Evolutionary conservation across 2,113 vertebrate species (phyloP).

Genomic region (Podilymbus podiceps): DNA sequence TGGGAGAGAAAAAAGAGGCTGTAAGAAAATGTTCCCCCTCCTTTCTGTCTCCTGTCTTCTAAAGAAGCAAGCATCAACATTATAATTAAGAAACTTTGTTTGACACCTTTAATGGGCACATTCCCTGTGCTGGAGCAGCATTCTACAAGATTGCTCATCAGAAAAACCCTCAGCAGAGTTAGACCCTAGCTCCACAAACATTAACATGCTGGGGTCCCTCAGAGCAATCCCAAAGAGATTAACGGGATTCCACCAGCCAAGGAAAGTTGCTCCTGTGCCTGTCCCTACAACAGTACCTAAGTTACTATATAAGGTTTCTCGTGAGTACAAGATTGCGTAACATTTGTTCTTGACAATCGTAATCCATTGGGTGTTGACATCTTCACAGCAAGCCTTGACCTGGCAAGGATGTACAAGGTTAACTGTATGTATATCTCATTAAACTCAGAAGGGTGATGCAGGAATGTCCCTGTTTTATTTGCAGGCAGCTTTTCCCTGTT

Average conservation of each 20-base stretch:
- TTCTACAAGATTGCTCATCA: background rate
- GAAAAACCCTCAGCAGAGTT: background rate
- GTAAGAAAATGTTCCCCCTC: background rate
- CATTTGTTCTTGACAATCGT: background rate
- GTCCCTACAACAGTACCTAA: background rate
- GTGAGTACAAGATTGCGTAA: background rate
- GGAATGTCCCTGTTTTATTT: background rate
- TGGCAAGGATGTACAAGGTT: background rate
- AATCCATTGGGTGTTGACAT: background rate
- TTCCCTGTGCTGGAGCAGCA: background rate
- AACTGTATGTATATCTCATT: background rate
- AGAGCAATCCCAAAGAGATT: background rate
- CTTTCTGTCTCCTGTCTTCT: background rate
- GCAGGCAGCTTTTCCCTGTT: background rate
- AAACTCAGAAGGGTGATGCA: background rate
- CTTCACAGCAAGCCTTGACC: background rate
- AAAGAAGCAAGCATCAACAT: background rate
- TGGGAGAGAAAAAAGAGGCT: background rate
- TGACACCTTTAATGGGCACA: background rate
- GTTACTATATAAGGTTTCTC: conserved; percentile 26
- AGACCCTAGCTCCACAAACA: background rate
- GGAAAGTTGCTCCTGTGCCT: background rate
- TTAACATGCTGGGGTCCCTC: background rate
- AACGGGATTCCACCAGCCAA: background rate
- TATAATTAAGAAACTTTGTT: background rate